A percentile compares a stretch with the other conserved stretches of the same genome.
These are phyloP conservation scores for Trinectes maculatus DNA, from an alignment of 2,113 vertebrate genomes.

Conservation along the genomic window DNA sequence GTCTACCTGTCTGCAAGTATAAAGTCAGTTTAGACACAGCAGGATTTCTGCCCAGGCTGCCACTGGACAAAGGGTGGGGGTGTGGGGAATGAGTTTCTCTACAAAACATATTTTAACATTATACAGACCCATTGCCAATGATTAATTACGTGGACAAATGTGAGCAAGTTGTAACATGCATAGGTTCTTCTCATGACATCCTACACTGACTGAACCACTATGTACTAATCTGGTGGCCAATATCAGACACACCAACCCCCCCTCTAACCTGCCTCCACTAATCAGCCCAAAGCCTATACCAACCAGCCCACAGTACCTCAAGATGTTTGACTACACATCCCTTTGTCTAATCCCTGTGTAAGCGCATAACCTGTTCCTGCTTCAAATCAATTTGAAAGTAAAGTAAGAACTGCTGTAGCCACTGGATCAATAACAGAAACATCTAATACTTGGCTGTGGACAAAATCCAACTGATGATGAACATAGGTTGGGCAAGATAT, in stretches of 20 bases:
- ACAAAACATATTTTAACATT: too few relatives aligned
- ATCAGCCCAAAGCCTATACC: conserved; percentile 68
- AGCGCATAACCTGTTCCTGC: conserved; percentile 33
- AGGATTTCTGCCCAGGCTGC: too few relatives aligned
- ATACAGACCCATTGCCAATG: too few relatives aligned
- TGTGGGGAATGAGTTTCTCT: too few relatives aligned
- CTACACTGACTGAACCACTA: conserved; percentile 41
- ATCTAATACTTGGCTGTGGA: not conserved
- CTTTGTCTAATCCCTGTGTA: conserved; percentile 44
- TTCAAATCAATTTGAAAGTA: conserved; percentile 11
- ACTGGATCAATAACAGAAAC: not conserved
- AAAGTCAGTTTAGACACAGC: too few relatives aligned
- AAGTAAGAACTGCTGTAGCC: too few relatives aligned
- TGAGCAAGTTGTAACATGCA: conserved; percentile 16
- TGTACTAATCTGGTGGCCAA: conserved; percentile 63
- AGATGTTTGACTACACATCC: conserved; percentile 52
- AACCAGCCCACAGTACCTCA: conserved; percentile 47
- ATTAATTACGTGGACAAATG: not conserved
- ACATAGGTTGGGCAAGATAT: not conserved
- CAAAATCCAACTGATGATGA: not conserved
- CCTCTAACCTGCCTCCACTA: conserved; percentile 69
- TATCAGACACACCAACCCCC: conserved; percentile 66
- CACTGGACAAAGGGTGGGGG: too few relatives aligned
- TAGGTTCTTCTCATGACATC: conserved; percentile 22
- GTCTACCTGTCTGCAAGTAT: too few relatives aligned